Percentiles rank a stretch among this genome's conserved stretches.
These are phyloP conservation scores for Sinocyclocheilus maitianheensis DNA, from an alignment of 2,113 vertebrate species.

Conservation along the genomic window DNA sequence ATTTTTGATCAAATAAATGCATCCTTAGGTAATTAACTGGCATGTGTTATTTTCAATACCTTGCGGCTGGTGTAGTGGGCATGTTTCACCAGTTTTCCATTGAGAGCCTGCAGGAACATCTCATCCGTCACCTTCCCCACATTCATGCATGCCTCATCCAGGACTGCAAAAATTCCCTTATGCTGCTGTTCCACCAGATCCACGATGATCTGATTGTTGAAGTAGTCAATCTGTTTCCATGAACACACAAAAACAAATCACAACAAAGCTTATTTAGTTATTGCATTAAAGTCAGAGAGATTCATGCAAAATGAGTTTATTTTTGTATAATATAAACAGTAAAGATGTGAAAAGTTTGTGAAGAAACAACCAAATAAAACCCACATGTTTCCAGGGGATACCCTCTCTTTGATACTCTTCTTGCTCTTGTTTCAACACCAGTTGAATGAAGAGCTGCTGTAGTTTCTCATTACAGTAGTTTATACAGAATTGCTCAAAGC, in stretches of 20 bases:
- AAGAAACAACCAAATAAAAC: neutral
- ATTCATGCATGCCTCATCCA: slow-evolving; percentile 97
- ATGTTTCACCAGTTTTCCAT: slow-evolving; percentile 88
- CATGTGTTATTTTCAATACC: slow-evolving; percentile 70
- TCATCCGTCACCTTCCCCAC: slow-evolving; percentile 95
- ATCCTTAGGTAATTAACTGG: neutral
- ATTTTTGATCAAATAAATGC: neutral
- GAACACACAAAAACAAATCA: slow-evolving; percentile 1
- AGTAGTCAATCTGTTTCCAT: slow-evolving; percentile 90
- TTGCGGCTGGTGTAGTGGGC: slow-evolving; percentile 96
- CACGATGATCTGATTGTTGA: slow-evolving; percentile 98
- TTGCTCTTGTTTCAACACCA: slow-evolving; percentile 95
- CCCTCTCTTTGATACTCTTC: slow-evolving; percentile 96
- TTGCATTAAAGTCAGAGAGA: neutral
- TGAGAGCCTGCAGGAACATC: slow-evolving; percentile 93
- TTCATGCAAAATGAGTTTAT: neutral
- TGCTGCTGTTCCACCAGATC: slow-evolving; percentile 97
- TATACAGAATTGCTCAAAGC: slow-evolving; percentile 98
- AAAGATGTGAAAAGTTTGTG: neutral
- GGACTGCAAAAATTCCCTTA: slow-evolving; percentile 92
- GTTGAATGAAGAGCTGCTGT: slow-evolving; percentile 97
- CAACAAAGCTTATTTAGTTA: neutral
- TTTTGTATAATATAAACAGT: neutral
- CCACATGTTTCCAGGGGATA: slow-evolving; percentile 96
- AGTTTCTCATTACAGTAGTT: slow-evolving; percentile 99